Base-by-base conservation (phyloP, 2,888 invertebrate genomes). In the Ochlodes sylvanus region DNA sequence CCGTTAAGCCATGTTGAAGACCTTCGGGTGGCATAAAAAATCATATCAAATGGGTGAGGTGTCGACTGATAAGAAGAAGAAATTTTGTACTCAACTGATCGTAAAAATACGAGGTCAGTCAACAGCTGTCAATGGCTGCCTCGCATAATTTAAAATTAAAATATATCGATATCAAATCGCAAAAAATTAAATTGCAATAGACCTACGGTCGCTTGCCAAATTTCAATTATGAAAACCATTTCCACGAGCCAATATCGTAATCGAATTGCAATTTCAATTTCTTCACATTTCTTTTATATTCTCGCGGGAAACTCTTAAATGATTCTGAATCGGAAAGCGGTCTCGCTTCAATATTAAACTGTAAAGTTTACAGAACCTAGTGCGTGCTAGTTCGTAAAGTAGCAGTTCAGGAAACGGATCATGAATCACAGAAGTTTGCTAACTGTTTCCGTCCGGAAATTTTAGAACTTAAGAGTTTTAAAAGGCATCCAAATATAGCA, bases 261-360 rank as follows among this genome's bases (percentile, higher is more conserved):
- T 68, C 38, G 68, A 63, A 68, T 57, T 63, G 62, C 63, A 63
- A 68, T 68, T 68, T 68, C 68, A 68, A 68, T 57, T 63, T 62
- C 62, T 68, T 57, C 50, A 52, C 50, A 68, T 56, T 57, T 63
- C 68, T 68, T 61, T 57, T 50, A 61, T 12, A 55, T 61, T 56
- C 54, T 41, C 62, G 27, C 21, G 56, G 68, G 62, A 62, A 68
- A 61, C 38, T 66, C 58, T 32, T 56, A 47, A 68, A 68, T 68
- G 65, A 55, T 68, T 62, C 52, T 38, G 68, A 61, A 67, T 54
- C 54, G 60, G 34, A 12, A 61, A 62, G 34, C 34, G 61, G 27
- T 62, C 21, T 44, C 55, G 21, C 62, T 62, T 62, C 68, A 68
- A 55, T 67, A 61, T 66, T 34, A 61, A 44, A 67, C 55, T 54